Evolutionary conservation across 2,888 invertebrate genomes (phyloP).

Genomic region (Cheilosia vernalis): DNA sequence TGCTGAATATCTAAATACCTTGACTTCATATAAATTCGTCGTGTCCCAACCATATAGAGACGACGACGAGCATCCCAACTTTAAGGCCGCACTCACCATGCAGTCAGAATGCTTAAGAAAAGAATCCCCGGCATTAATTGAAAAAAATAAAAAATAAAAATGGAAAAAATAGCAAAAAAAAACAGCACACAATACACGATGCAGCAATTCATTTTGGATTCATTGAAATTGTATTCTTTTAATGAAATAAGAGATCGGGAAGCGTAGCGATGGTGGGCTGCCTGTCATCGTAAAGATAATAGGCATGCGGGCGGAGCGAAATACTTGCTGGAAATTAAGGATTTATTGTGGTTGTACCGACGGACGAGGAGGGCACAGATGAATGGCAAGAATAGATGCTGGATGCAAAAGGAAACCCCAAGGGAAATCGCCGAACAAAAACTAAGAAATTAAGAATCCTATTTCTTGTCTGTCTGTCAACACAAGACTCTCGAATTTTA

Average conservation of each 20-base stretch:
- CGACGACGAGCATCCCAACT: slow-evolving; percentile 24
- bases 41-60: slow-evolving; percentile 38
- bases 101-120: slow-evolving; percentile 54
- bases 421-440: slow-evolving; percentile 23
- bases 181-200: slow-evolving; percentile 63
- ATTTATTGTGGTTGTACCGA: slow-evolving; percentile 50
- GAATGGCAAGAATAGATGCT: slow-evolving; percentile 35
- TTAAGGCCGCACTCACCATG: slow-evolving; percentile 55
- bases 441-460: slow-evolving; percentile 73
- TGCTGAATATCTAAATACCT: slow-evolving; percentile 74
- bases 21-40: slow-evolving; percentile 62
- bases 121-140: slow-evolving; percentile 66
- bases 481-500: slow-evolving; percentile 57
- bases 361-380: neutral
- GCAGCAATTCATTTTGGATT: slow-evolving; percentile 73
- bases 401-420: slow-evolving; percentile 24
- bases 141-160: slow-evolving; percentile 54
- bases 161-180: neutral
- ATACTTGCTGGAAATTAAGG: slow-evolving; percentile 57
- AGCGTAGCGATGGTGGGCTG: slow-evolving; percentile 58
- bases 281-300: slow-evolving; percentile 61
- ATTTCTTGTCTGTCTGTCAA: slow-evolving; percentile 73
- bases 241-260: slow-evolving; percentile 71
- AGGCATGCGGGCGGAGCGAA: slow-evolving; percentile 36
- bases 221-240: slow-evolving; percentile 74